Evolutionary conservation across 2,113 vertebrate genomes (phyloP), one percentile per base, ranked within the genome.

Genomic region (Shinisaurus crocodilurus): DNA sequence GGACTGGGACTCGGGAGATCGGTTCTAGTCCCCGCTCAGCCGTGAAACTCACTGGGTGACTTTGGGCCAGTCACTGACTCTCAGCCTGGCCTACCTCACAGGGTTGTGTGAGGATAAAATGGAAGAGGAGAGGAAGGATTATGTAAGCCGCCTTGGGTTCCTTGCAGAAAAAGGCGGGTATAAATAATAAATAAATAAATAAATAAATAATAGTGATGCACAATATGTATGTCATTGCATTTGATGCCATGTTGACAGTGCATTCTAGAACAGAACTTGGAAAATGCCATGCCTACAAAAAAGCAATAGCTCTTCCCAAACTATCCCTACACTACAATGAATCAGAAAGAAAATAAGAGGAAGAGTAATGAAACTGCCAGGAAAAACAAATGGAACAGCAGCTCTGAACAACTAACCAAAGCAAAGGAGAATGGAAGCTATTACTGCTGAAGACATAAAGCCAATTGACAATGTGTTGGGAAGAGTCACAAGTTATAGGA

Each of bases 321-420:
- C 50, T 54, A 88, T 54, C 57, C 20, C 20, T 85, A 0, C 67
- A 89, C 65, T 74, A 57, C 37, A 85, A 90, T 67, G 65, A 92
- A 45, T 29, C 40, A 85, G 15, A 50, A 82, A 85, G 76, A 89
- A 69, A 54, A 29, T 65, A 84, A 90, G 83, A 29, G 40, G 29
- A 81, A 93, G 74, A 90, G 70, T 87, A 90, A 92, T 86, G 67
- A 65, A 75, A 87, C 69, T 91, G 48, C 37, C 54, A 83, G 83
- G 50, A 1, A 32, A 90, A 81, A 88, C 20, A 29, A 50, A 85
- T 87, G 16, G 18, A 81, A 88, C 40, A 65, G 25, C 45, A 86
- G 6, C 10, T 77, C 0, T 7, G 88, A 88, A 45, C 70, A 74
- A 80, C 60, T 20, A 54, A 40, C 37, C 63, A 29, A 34, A 82